These are phyloP conservation scores for Arizona elegans DNA, from an alignment of 2,113 vertebrate genomes.

Conservation along the genomic window DNA sequence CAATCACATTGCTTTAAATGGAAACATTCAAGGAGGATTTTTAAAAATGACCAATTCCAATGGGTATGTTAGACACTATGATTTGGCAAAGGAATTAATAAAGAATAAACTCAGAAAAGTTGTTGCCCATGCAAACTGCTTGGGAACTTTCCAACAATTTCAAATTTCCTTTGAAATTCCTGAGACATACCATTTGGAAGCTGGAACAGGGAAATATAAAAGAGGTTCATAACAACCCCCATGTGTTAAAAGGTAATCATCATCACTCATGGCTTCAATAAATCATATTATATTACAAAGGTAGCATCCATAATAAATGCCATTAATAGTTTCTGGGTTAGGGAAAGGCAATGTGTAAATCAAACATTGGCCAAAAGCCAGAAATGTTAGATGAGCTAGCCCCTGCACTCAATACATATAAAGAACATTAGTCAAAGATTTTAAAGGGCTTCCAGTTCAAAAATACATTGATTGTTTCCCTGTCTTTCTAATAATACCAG, in stretches of 20 bases:
- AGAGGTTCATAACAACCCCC: neutral
- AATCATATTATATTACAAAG: neutral
- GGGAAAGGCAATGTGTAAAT: neutral
- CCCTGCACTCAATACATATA: conserved; percentile 6
- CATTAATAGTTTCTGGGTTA: neutral
- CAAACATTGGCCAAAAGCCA: neutral
- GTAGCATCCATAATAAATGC: neutral
- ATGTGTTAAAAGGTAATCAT: neutral
- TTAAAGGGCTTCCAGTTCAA: neutral
- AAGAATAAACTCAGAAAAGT: neutral
- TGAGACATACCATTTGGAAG: neutral
- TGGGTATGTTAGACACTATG: neutral
- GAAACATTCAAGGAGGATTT: neutral
- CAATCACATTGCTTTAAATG: neutral
- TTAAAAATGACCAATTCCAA: neutral
- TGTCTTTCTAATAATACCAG: neutral
- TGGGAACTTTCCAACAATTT: neutral
- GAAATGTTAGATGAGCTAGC: neutral
- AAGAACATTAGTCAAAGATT: neutral
- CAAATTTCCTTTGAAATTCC: neutral
- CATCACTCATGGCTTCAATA: neutral
- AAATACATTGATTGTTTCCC: conserved; percentile 8
- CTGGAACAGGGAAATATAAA: neutral
- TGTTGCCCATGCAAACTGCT: neutral
- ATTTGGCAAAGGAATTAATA: neutral